phyloP scores from a whole-genome alignment of 23 tunicate genomes.

The Oikopleura vanhoeffeni region DNA sequence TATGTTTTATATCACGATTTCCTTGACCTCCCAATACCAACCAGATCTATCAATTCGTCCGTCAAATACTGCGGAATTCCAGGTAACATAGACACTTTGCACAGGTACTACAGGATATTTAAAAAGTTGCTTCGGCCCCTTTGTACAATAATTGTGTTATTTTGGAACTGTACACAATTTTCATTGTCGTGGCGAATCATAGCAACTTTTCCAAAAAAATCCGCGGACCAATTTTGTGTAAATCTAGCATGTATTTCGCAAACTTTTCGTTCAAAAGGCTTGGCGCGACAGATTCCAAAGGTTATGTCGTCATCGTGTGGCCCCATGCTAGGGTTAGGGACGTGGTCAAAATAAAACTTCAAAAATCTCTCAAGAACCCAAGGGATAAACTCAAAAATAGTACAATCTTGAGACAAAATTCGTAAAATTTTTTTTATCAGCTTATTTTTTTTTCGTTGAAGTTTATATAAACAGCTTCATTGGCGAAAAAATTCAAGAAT shows the following conservation, averaged over 20 bases:
- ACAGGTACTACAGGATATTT: conserved; percentile 51
- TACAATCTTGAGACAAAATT: too few species aligned
- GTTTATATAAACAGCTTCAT: too few species aligned
- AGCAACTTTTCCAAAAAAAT: conserved; percentile 33
- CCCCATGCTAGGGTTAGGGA: too few species aligned
- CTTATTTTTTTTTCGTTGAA: too few species aligned
- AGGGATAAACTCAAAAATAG: too few species aligned
- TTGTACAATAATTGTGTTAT: conserved; percentile 29
- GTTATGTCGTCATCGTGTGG: conserved; percentile 87
- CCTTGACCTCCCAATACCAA: not conserved
- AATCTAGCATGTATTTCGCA: conserved; percentile 18
- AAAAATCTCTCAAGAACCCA: too few species aligned
- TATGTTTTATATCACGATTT: too few species aligned
- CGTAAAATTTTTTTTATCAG: too few species aligned
- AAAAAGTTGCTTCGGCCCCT: conserved; percentile 25
- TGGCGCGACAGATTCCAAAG: conserved; percentile 43
- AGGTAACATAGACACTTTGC: conserved; percentile 58
- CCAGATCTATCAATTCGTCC: conserved; percentile 18
- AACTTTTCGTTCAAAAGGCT: conserved; percentile 36
- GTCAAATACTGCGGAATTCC: conserved; percentile 59
- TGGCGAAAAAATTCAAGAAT: too few species aligned
- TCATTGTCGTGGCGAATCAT: conserved; percentile 63
- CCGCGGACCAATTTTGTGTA: not conserved
- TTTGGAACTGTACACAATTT: conserved; percentile 57
- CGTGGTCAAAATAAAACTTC: too few species aligned